A percentile compares a stretch with the other conserved stretches of the same genome.
Evolutionary conservation across 1,140 invertebrate species (phyloP).

Genomic region (Plutomurus gul): DNA sequence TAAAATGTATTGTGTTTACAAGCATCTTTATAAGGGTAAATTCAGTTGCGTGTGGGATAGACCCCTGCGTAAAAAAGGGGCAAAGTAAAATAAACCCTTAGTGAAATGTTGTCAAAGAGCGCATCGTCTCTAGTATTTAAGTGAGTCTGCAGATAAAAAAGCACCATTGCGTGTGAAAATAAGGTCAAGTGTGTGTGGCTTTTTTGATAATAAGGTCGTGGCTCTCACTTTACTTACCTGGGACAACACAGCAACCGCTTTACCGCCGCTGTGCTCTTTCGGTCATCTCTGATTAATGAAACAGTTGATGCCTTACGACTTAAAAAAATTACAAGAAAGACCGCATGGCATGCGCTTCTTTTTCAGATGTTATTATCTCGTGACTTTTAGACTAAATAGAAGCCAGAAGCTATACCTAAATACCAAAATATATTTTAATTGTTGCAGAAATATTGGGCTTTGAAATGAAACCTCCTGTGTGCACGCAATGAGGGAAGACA

Average conservation of each 20-base stretch:
- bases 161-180: slow-evolving; percentile 20
- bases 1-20: too few species aligned
- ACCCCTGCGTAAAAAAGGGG: neutral
- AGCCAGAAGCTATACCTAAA: neutral
- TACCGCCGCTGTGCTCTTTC: neutral
- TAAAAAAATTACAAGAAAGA: neutral
- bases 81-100: too few species aligned
- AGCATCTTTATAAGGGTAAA: neutral
- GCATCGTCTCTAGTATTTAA: too few species aligned
- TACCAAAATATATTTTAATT: neutral
- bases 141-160: too few species aligned
- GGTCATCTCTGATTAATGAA: neutral
- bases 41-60: too few species aligned
- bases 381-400: too few species aligned
- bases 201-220: slow-evolving; percentile 1
- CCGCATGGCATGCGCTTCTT: neutral
- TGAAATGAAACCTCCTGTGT: neutral
- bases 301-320: neutral
- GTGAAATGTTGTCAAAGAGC: too few species aligned
- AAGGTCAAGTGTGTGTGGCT: slow-evolving; percentile 22
- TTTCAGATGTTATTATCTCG: too few species aligned
- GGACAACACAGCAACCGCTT: neutral
- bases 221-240: neutral
- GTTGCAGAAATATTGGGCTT: neutral
- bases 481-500: neutral